phyloP scores from a whole-genome alignment of 2,888 invertebrate species.

The Gnatocerus cornutus region DNA sequence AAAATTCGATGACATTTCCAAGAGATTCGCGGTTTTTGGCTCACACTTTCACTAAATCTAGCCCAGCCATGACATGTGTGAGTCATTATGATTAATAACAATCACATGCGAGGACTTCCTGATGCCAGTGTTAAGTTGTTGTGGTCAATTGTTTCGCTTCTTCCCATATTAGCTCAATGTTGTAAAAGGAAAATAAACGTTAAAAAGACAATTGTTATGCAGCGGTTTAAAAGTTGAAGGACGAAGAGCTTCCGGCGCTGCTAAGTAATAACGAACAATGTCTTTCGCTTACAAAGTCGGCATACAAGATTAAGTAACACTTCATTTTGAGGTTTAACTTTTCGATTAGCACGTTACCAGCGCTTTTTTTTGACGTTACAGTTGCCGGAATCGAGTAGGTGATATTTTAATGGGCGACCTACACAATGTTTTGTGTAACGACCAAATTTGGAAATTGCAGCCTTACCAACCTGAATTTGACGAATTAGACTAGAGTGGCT shows the following conservation, averaged over 20 bases:
- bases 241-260: constrained; percentile 31
- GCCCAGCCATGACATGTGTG: constrained; percentile 5
- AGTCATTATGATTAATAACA: constrained; percentile 23
- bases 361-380: constrained; percentile 4
- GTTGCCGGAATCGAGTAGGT: constrained; percentile 23
- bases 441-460: no score
- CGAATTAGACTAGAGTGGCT: no score
- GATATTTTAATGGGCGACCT: constrained; percentile 20
- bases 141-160: no score
- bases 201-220: constrained; percentile 3
- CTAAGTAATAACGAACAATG: constrained; percentile 10
- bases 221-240: constrained; percentile 24
- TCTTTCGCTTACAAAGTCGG: constrained; percentile 26
- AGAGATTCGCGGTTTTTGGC: constrained; percentile 22
- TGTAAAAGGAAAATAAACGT: neutral
- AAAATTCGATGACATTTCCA: constrained; percentile 22
- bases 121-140: neutral
- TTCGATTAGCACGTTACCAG: constrained; percentile 33
- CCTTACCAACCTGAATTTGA: no score
- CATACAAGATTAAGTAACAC: constrained; percentile 22
- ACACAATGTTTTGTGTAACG: neutral
- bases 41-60: constrained; percentile 29
- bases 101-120: neutral
- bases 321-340: constrained; percentile 24
- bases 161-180: no score